Evolutionary conservation across 1,140 invertebrate species (phyloP), one percentile per base, ranked within the genome.

Genomic region (Asobara japonica): DNA sequence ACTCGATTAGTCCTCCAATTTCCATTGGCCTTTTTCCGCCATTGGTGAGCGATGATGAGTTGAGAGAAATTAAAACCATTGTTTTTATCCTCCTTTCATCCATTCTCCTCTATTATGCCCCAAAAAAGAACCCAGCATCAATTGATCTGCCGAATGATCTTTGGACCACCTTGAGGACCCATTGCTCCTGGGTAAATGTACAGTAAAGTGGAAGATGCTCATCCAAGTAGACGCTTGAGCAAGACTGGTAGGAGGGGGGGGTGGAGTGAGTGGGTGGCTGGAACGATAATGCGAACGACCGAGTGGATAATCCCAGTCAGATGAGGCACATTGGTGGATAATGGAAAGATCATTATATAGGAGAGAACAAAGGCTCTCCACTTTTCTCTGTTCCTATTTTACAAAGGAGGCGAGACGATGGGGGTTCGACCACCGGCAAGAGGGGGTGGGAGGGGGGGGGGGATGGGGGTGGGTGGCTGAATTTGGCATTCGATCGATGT

Each of bases 281-380:
- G 77, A 75, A 83, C 81, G 83, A 83, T 86, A 83, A 86, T 84
- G 82, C 78, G 79, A 77, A 86, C 81, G 81, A 81, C 84, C 83
- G 83, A 81, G 81, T 78, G 80, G 80, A 86, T 84, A 86, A 86
- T 86, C 33, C 71, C 69, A 41, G 71, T 70, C 62, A 72, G 69
- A 74, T 72, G 68, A 62, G 82, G 80, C 79, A 80, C 76, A 74
- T 78, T 74, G 77, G 77, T 77, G 80, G 78, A 85, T 85, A 86
- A 86, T 85, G 82, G 82, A 80, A 84, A 84, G 84, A 86, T 86
- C 83, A 86, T 85, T 86, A 86, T 84, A 83, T 86, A 82, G 80
- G 74, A 78, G 83, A 71, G 62, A 84, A 85, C 82, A 84, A 84
- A 84, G 83, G 83, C 79, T 78, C 61, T 74, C 41, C 36, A 25